Base-by-base conservation (phyloP, 2,113 vertebrate genomes). In the Suncus etruscus region DNA sequence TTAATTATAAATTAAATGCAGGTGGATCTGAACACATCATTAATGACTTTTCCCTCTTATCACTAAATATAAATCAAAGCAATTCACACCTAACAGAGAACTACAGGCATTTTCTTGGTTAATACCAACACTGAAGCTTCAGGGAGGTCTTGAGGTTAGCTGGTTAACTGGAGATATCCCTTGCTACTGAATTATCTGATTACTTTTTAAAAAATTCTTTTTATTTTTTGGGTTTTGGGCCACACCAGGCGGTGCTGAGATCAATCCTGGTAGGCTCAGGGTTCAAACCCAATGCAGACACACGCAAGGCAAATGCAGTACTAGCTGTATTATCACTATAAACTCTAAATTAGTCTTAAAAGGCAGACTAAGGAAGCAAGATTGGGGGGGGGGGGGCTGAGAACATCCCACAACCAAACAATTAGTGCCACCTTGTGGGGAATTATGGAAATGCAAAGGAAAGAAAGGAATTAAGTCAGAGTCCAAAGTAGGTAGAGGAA, bases 391-490 rank as follows among this genome's bases (percentile, higher is more conserved):
- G 14, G 15, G 16, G 29, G 20, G 61, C 10, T 24, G 1, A 1
- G 16, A 84, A 68, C 82, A 61, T 72, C 77, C 14, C 77, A 82
- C 47, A 39, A 32, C n/a, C 20, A 22, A 65, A 66, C 32, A 9
- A 27, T 69, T 24, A 68, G 39, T 12, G 92, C 94, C 95, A 94
- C 68, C 95, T 96, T 70, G 90, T 85, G 95, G 91, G 51, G 2
- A 87, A 74, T 51, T 0, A 0, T 31, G 50, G 86, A 79, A 94
- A 66, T 85, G 61, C 92, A 94, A 47, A 75, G 66, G 50, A 18
- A 54, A 70, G 68, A 81, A 65, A 32, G 32, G 68, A 45, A 51
- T 15, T 12, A 11, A 54, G 47, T 27, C 45, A 6, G 69, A 31
- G 75, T 8, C 24, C 29, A 9, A 69, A 63, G 50, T 88, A 75